Conservation (phyloP, 2,113 vertebrate species). For the Channa argus region DNA sequence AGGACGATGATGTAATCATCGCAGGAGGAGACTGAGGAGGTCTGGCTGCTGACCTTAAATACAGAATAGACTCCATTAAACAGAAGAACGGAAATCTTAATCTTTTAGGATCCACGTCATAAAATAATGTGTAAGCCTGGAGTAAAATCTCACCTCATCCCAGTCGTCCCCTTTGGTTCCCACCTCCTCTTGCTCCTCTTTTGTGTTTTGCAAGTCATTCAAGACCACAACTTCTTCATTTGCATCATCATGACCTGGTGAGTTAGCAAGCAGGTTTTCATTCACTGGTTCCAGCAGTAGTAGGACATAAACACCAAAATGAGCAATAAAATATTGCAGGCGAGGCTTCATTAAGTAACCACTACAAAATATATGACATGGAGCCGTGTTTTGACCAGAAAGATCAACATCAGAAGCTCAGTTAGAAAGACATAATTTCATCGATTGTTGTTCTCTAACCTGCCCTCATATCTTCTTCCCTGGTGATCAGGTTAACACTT, state of each 20-base stretch:
- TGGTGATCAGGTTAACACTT: slow-evolving; percentile 33
- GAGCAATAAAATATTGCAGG: not conserved
- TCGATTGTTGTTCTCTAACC: slow-evolving; percentile 48
- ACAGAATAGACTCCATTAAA: no score
- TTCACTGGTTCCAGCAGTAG: slow-evolving; percentile 44
- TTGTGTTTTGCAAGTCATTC: slow-evolving; percentile 19
- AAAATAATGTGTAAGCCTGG: not conserved
- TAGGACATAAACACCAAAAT: not conserved
- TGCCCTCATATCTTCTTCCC: slow-evolving; percentile 52
- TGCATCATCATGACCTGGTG: slow-evolving; percentile 2
- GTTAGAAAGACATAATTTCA: not conserved
- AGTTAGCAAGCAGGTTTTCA: slow-evolving; percentile 56
- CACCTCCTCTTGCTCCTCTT: slow-evolving; percentile 65
- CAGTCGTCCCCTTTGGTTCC: slow-evolving; percentile 81
- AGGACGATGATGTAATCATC: slow-evolving; percentile 97
- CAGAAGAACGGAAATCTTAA: no score
- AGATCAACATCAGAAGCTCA: not conserved
- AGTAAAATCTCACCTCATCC: slow-evolving; percentile 84
- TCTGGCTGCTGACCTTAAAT: slow-evolving; percentile 87
- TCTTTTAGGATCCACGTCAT: no score
- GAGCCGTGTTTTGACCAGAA: not conserved
- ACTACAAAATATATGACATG: no score
- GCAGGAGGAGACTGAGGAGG: slow-evolving; percentile 89
- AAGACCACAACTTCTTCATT: slow-evolving; percentile 34
- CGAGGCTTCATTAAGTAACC: not conserved